Base-by-base conservation (phyloP, 2,888 invertebrate species). In the Resseliella maxima region DNA sequence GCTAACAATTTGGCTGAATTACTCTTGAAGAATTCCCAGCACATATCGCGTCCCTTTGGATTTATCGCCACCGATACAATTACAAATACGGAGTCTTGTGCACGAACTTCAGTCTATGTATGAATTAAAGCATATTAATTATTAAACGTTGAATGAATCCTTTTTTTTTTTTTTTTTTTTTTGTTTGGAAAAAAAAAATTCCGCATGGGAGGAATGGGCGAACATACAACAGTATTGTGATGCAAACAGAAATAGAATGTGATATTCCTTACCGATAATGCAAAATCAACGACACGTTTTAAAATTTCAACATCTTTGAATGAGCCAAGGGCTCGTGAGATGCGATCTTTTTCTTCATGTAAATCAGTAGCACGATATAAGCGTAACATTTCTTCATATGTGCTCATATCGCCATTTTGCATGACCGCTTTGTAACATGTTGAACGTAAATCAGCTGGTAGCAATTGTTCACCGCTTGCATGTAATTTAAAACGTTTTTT, bases 281-380 rank as follows among this genome's bases (percentile, higher is more conserved):
- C 94, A 90, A 97, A 97, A 87, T 96, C 93, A 35, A 97, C 93
- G 83, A 97, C 96, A 89, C 94, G 94, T 85, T 93, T 92, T 87
- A 98, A 92, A 87, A 97, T 92, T 36, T 92, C 92, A 21, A 94
- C 93, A 90, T 97, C 94, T 87, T 93, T 93, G 86, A 96, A 94
- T 72, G 95, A 94, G 50, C 98, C 98, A 86, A 98, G 92, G 6
- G 97, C 94, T 87, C 96, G 93, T 87, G 96, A 94, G 89, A 99
- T 95, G 89, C 98, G 94, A 90, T 97, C 96, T 91, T 97, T 97
- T 91, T 99, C 98, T 91, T 98, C 98, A 89, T 97, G 96, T 88
- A 98, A 92, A 91, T 98, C 98, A 8, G 96, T 94, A 85, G 95
- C 94, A 88, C 95, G 94, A 92, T 98, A 97, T 88, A 97, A 91